Percentiles rank a stretch among this genome's conserved stretches.
Conservation (phyloP, 2,797 vertebrate species). For the Alfaro cultratus region DNA sequence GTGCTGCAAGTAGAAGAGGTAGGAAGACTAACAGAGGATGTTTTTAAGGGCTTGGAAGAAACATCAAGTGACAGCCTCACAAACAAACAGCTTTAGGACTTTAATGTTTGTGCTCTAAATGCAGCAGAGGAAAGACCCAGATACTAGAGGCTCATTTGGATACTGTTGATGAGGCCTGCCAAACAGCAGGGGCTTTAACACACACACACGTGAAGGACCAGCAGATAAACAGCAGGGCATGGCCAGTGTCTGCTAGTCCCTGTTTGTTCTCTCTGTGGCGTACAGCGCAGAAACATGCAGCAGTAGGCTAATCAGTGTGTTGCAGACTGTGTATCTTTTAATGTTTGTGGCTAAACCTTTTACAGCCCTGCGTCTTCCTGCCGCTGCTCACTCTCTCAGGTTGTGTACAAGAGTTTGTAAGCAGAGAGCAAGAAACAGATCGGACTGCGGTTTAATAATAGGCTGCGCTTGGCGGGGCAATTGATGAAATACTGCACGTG, state of each 20-base stretch:
- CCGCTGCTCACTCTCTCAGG: constrained; percentile 23
- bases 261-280: constrained; percentile 62
- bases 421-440: constrained; percentile 7
- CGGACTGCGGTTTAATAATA: constrained; percentile 2
- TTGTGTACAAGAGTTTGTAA: constrained; percentile 21
- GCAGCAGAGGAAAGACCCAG: constrained; percentile 10
- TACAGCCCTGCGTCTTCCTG: constrained; percentile 35
- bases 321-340: constrained; percentile 21
- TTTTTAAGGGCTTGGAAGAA: constrained; percentile 27
- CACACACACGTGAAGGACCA: constrained; percentile 1
- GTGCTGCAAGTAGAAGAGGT: constrained; percentile 40
- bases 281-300: constrained; percentile 49
- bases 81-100: background rate
- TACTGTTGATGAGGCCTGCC: constrained; percentile 31
- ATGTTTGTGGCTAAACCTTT: constrained; percentile 34
- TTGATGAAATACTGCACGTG: constrained; percentile 12
- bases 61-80: constrained; percentile 14
- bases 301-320: constrained; percentile 38
- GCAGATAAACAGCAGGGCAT: constrained; percentile 47
- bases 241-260: constrained; percentile 53
- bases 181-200: constrained; percentile 29
- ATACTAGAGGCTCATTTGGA: constrained; percentile 25
- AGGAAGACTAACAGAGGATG: constrained; percentile 42
- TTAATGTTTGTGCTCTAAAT: constrained; percentile 18
- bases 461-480: background rate